phyloP scores from a whole-genome alignment of 2,113 vertebrate species.

The Cricetomys ansorgei region DNA sequence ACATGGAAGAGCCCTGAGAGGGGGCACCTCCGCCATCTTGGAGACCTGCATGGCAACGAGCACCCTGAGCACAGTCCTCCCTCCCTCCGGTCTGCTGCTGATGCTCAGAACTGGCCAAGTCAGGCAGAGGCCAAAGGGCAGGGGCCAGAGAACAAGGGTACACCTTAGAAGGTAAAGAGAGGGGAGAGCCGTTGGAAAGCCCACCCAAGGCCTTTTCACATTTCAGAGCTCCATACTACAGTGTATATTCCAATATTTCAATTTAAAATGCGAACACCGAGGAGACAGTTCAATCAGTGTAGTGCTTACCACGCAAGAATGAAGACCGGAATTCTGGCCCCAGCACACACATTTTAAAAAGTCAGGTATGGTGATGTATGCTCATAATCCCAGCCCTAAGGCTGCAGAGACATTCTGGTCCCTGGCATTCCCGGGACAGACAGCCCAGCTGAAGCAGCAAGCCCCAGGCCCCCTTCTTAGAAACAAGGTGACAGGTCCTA shows the following conservation, averaged over 20 bases:
- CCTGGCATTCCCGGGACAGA: not conserved
- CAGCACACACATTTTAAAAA: not conserved
- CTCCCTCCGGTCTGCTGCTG: not conserved
- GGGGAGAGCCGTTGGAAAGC: not conserved
- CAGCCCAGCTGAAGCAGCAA: not conserved
- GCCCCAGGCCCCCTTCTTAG: not conserved
- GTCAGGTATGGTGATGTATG: not conserved
- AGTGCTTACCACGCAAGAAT: not conserved
- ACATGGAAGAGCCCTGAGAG: not conserved
- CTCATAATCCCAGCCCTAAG: not conserved
- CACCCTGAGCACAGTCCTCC: not conserved
- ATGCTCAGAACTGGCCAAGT: not conserved
- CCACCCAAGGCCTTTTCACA: not conserved
- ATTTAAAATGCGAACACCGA: not conserved
- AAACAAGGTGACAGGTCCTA: not conserved
- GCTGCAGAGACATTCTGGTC: not conserved
- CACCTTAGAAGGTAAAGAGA: not conserved
- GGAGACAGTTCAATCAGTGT: not conserved
- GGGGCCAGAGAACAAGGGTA: not conserved
- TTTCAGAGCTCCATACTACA: not conserved
- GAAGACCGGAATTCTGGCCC: not conserved
- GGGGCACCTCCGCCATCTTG: not conserved
- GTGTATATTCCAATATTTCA: slow-evolving; percentile 28
- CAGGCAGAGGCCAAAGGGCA: not conserved
- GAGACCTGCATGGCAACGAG: not conserved